Percentiles rank a stretch among this genome's conserved stretches.
phyloP scores from a whole-genome alignment of 1,140 invertebrate genomes.

The Camponotus pennsylvanicus region DNA sequence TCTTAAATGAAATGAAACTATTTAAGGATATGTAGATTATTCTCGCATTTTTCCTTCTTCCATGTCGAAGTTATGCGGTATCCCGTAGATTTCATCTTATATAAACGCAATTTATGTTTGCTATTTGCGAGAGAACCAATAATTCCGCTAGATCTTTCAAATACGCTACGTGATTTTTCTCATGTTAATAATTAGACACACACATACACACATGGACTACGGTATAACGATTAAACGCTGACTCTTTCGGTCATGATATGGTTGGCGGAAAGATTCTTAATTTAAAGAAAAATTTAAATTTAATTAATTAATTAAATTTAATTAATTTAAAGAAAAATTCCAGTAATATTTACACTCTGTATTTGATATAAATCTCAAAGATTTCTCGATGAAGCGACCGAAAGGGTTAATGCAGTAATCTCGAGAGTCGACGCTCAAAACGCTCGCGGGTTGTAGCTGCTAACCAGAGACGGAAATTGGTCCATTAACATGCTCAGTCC shows the following conservation, averaged over 20 bases:
- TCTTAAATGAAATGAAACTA: background rate
- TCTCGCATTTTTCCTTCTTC: constrained; percentile 18
- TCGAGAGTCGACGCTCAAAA: constrained; percentile 22
- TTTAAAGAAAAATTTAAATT: background rate
- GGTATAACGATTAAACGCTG: constrained; percentile 39
- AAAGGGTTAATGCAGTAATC: constrained; percentile 25
- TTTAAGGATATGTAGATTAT: background rate
- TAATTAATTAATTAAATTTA: background rate
- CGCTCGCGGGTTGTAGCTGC: background rate
- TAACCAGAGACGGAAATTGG: constrained; percentile 39
- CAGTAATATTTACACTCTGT: background rate
- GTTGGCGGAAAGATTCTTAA: background rate
- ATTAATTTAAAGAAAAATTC: background rate
- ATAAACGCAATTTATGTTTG: constrained; percentile 21
- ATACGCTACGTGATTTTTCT: background rate
- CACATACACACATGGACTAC: background rate
- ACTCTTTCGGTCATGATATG: constrained; percentile 27
- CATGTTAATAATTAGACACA: background rate
- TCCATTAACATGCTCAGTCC: constrained; percentile 32
- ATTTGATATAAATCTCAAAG: background rate
- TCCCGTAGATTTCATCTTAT: constrained; percentile 16
- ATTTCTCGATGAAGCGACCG: constrained; percentile 10
- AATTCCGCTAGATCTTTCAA: background rate
- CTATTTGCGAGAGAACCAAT: background rate
- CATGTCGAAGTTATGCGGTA: background rate